These are phyloP conservation scores for Rousettus leschenaultii DNA, from an alignment of 2,113 vertebrate genomes.

Conservation along the genomic window DNA sequence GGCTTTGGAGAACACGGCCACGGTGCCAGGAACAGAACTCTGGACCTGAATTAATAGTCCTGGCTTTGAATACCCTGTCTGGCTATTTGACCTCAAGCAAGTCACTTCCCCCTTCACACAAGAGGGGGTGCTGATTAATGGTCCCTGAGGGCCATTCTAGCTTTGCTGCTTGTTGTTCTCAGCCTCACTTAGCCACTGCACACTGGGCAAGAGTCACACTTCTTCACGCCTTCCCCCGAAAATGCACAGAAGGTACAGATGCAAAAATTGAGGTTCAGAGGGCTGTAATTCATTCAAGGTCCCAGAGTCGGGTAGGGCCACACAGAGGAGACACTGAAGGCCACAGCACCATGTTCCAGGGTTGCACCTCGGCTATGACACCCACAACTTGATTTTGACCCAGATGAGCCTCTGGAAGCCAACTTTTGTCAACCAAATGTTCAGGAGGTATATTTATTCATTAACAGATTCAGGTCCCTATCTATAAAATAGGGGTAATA, in stretches of 20 bases:
- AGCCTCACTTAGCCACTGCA: neutral
- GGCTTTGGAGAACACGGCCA: neutral
- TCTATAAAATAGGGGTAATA: neutral
- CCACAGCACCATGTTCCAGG: neutral
- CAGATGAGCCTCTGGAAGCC: neutral
- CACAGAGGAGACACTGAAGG: neutral
- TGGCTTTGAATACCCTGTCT: conserved; percentile 16
- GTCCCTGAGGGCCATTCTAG: neutral
- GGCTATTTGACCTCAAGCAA: neutral
- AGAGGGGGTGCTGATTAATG: neutral
- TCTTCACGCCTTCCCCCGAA: neutral
- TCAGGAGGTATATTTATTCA: neutral
- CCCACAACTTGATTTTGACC: neutral
- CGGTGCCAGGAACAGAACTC: neutral
- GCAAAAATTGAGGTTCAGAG: neutral
- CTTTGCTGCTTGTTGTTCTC: neutral
- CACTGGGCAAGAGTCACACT: neutral
- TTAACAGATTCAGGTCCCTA: neutral
- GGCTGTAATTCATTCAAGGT: neutral
- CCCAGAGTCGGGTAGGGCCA: neutral
- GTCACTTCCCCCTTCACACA: neutral
- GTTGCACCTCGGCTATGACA: neutral
- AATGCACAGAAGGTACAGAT: neutral
- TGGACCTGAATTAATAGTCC: conserved; percentile 21
- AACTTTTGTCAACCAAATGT: neutral